Conservation (phyloP, 2,797 vertebrate genomes). For the Pristis pectinata region DNA sequence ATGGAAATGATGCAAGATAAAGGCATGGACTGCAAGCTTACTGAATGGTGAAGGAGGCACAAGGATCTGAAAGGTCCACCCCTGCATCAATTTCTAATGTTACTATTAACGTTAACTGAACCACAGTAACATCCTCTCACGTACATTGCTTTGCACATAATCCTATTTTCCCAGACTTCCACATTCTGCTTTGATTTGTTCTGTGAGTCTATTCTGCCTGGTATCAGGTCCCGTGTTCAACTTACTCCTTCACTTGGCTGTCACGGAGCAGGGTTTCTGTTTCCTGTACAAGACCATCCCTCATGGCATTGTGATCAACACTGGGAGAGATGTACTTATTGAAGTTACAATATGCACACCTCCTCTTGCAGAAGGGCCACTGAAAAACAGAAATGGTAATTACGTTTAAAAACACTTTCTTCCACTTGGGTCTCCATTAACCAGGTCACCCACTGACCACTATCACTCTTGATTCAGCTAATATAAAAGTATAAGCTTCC, state of each 20-base stretch:
- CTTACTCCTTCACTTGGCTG: constrained; percentile 70
- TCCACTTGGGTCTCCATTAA: neutral
- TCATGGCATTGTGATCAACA: constrained; percentile 59
- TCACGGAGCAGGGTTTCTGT: constrained; percentile 64
- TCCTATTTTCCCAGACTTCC: neutral
- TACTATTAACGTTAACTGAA: neutral
- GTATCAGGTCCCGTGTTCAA: neutral
- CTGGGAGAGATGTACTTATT: constrained; percentile 77
- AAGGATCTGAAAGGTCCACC: too few species aligned
- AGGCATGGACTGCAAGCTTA: too few species aligned
- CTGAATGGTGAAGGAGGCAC: too few species aligned
- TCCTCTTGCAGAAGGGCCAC: constrained; percentile 90
- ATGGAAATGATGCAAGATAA: too few species aligned
- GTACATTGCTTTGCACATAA: neutral
- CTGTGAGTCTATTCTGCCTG: neutral
- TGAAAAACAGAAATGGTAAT: constrained; percentile 46
- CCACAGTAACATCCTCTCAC: neutral
- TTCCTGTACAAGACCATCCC: constrained; percentile 69
- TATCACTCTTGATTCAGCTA: neutral
- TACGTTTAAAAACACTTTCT: neutral
- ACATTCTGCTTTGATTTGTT: neutral
- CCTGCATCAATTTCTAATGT: too few species aligned
- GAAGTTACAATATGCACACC: constrained; percentile 88
- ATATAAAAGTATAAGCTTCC: neutral
- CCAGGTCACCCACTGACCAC: neutral